Percentiles rank a stretch among this genome's conserved stretches.
These are phyloP conservation scores for Grammomys dolichurus DNA, from an alignment of 2,113 vertebrate species.

Conservation along the genomic window DNA sequence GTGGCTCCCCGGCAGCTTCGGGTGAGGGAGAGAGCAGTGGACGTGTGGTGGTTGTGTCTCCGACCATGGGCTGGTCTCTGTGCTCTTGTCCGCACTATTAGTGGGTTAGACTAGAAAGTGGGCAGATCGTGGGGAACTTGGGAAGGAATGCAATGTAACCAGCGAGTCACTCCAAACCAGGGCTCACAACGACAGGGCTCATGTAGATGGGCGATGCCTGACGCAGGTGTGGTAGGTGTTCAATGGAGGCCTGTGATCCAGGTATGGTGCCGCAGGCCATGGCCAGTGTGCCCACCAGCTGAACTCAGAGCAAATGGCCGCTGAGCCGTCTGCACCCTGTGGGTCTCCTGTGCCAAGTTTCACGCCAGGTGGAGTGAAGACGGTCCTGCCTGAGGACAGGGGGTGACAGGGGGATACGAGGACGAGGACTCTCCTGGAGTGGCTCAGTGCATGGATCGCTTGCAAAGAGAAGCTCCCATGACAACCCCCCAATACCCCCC, in stretches of 20 bases:
- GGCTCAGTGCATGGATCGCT: not conserved
- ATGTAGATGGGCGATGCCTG: not conserved
- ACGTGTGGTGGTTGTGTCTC: not conserved
- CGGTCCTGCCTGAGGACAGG: too few relatives aligned
- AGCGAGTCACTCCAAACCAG: not conserved
- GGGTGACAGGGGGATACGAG: not conserved
- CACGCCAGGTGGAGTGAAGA: not conserved
- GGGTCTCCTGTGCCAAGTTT: not conserved
- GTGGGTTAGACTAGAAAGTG: not conserved
- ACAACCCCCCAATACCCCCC: too few relatives aligned
- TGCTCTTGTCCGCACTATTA: not conserved
- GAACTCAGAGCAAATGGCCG: fast-evolving
- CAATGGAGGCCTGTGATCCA: not conserved
- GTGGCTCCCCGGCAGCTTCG: not conserved
- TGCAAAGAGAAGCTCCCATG: not conserved
- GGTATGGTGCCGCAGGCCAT: not conserved
- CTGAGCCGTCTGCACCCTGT: not conserved
- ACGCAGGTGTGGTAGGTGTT: too few relatives aligned
- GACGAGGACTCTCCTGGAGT: not conserved
- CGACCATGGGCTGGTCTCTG: not conserved
- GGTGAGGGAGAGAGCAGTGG: not conserved
- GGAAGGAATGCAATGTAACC: not conserved
- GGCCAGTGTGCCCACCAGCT: not conserved
- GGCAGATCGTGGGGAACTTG: not conserved
- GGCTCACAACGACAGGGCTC: not conserved